These are phyloP conservation scores for Bradypus variegatus DNA, from an alignment of 2,797 vertebrate species.

Conservation along the genomic window DNA sequence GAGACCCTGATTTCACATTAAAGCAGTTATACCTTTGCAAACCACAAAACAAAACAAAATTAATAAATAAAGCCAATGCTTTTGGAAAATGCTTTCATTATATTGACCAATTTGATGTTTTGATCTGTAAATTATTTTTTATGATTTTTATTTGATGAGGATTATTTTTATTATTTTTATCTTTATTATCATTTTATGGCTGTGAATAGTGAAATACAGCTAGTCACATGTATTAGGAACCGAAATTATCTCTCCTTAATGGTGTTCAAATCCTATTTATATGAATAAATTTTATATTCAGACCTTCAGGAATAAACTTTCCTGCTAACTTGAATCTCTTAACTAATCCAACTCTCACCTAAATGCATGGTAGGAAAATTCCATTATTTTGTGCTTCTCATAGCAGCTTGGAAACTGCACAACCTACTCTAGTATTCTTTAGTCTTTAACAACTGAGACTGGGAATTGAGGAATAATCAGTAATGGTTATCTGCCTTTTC, in stretches of 20 bases:
- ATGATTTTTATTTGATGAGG: not conserved
- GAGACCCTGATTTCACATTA: not conserved
- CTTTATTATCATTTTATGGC: not conserved
- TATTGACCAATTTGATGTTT: not conserved
- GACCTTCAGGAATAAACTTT: constrained; percentile 23
- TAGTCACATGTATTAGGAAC: not conserved
- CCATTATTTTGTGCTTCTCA: constrained; percentile 67
- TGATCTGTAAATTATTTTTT: not conserved
- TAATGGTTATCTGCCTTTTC: constrained; percentile 82
- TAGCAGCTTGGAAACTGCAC: constrained; percentile 69
- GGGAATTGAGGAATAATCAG: constrained; percentile 80
- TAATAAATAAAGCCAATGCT: not conserved
- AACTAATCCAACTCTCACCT: constrained; percentile 45
- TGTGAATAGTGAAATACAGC: not conserved
- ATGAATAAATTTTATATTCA: constrained; percentile 30
- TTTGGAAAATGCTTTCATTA: not conserved
- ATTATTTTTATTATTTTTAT: no score
- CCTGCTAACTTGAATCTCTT: constrained; percentile 52
- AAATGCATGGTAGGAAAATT: constrained; percentile 62
- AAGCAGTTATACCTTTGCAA: not conserved
- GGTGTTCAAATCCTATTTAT: not conserved
- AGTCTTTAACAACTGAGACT: constrained; percentile 74
- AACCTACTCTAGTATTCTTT: constrained; percentile 73
- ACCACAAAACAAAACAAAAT: not conserved
- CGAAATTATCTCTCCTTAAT: constrained; percentile 12